Conservation (phyloP, 2,888 invertebrate genomes). For the Drosophila villosipedis region DNA sequence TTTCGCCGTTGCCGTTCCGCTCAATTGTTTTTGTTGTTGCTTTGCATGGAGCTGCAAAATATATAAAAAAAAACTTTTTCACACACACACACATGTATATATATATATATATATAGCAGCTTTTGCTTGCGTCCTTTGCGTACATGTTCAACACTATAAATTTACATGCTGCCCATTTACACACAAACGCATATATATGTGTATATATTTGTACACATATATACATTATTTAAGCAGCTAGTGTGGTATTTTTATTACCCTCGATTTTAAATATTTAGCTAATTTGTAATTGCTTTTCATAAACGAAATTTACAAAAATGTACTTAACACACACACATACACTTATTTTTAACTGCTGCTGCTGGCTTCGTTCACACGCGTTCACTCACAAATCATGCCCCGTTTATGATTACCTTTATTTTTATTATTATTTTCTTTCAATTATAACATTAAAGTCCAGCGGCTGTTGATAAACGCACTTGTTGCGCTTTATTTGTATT, state of each 20-base stretch:
- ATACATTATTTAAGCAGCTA: neutral
- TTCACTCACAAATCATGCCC: neutral
- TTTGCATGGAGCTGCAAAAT: conserved; percentile 34
- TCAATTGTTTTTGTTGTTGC: neutral
- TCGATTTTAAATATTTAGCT: neutral
- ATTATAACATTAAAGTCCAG: conserved; percentile 5
- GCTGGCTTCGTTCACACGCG: neutral
- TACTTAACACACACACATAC: neutral
- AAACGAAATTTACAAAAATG: neutral
- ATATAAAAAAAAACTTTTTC: neutral
- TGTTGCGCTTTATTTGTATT: conserved; percentile 27
- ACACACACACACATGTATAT: neutral
- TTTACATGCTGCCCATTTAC: neutral
- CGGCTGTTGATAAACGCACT: conserved; percentile 17
- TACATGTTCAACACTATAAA: neutral
- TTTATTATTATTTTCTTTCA: neutral
- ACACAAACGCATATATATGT: neutral
- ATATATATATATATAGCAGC: neutral
- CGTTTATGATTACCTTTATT: conserved; percentile 1
- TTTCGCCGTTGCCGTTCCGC: neutral
- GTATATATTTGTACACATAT: neutral
- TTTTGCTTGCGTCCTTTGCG: neutral
- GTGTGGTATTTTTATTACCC: neutral
- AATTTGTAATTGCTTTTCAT: neutral
- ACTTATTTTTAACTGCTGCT: neutral